phyloP scores from a whole-genome alignment of 2,888 invertebrate species.

The Timema cristinae region DNA sequence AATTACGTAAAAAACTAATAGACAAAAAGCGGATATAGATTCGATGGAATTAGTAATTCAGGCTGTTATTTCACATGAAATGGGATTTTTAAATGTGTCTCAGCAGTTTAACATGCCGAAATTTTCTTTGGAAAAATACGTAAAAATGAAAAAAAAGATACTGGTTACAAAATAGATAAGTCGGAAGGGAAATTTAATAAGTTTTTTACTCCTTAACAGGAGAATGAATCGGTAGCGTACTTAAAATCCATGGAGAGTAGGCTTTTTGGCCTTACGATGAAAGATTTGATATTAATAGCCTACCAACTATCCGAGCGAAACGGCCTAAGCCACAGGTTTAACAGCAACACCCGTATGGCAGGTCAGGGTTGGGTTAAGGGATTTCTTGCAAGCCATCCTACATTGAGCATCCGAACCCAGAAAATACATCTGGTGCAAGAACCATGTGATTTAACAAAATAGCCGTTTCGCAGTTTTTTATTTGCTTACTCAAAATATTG shows the following conservation, averaged over 20 bases:
- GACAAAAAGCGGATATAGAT: background rate
- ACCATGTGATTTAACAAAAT: background rate
- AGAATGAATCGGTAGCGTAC: background rate
- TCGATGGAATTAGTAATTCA: background rate
- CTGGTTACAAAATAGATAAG: background rate
- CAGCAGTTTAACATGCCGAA: background rate
- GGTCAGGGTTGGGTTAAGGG: background rate
- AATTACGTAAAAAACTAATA: background rate
- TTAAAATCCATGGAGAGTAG: background rate
- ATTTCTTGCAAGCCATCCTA: background rate
- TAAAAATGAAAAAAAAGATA: background rate
- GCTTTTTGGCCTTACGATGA: background rate
- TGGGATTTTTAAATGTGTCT: background rate
- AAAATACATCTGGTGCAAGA: conserved; percentile 4
- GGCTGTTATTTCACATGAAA: background rate
- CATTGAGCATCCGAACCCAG: conserved; percentile 1
- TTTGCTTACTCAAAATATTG: conserved; percentile 9
- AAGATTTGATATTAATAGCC: background rate
- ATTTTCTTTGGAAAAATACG: background rate
- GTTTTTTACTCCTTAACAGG: background rate
- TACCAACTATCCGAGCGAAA: background rate
- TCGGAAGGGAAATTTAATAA: background rate
- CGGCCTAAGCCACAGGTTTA: background rate
- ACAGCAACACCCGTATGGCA: background rate
- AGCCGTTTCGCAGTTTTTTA: background rate